A percentile compares a stretch with the other conserved stretches of the same genome.
phyloP scores from a whole-genome alignment of 2,888 invertebrate species.

The Atherix ibis region DNA sequence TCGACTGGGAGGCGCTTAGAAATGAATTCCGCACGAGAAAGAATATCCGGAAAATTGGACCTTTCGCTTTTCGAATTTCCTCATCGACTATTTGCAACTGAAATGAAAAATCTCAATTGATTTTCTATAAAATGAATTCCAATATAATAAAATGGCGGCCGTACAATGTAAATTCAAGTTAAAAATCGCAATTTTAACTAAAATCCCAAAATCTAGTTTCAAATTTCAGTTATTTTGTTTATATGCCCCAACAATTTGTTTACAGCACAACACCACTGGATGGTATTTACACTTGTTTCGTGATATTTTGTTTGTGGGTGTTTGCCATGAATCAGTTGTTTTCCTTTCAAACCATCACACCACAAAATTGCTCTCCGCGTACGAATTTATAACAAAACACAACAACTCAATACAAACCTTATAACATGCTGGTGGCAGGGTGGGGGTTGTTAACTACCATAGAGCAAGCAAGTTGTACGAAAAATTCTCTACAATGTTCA shows the following conservation, averaged over 20 bases:
- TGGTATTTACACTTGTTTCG: conserved; percentile 12
- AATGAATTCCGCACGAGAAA: no score
- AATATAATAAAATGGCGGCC: conserved; percentile 6
- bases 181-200: not conserved
- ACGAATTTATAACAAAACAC: no score
- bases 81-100: conserved; percentile 1
- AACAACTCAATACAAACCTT: no score
- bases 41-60: conserved; percentile 4
- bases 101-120: conserved; percentile 5
- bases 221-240: not conserved
- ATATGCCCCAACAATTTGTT: conserved; percentile 9
- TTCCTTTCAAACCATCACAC: no score
- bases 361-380: no score
- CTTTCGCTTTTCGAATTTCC: conserved; percentile 4
- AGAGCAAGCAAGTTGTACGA: no score
- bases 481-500: no score
- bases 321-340: conserved; percentile 4
- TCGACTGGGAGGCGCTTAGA: conserved; percentile 10
- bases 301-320: conserved; percentile 5
- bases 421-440: no score
- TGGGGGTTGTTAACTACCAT: no score
- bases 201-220: not conserved
- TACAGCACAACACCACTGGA: conserved; percentile 13
- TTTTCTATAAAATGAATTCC: conserved; percentile 1
- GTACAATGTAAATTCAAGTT: not conserved